Evolutionary conservation across 2,797 vertebrate genomes (phyloP).

Genomic region (Sciurus vulgaris): DNA sequence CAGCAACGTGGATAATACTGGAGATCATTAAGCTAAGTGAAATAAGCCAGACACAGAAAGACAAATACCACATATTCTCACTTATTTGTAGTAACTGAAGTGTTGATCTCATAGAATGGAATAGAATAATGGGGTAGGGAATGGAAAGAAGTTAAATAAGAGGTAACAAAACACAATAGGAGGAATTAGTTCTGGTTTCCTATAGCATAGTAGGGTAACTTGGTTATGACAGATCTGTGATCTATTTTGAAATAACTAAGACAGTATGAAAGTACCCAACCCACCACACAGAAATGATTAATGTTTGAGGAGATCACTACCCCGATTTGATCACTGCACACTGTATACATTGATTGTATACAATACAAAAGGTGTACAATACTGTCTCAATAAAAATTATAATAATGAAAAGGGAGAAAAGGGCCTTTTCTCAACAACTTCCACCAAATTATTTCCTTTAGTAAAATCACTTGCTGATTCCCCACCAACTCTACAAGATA

Average conservation of each 20-base stretch:
- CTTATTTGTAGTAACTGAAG: background rate
- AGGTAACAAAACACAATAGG: background rate
- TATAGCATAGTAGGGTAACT: background rate
- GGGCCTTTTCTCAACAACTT: conserved; percentile 41
- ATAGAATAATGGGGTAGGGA: background rate
- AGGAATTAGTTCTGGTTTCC: background rate
- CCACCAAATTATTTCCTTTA: conserved; percentile 22
- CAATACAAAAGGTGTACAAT: background rate
- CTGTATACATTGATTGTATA: background rate
- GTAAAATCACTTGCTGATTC: conserved; percentile 46
- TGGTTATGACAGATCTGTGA: background rate
- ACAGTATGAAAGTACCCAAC: background rate
- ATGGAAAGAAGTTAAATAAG: too few species aligned
- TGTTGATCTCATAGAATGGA: background rate
- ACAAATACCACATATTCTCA: background rate
- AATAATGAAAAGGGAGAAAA: background rate
- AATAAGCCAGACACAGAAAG: background rate
- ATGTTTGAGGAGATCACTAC: background rate
- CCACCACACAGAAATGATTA: background rate
- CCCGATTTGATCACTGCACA: background rate
- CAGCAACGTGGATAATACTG: background rate
- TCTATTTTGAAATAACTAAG: background rate
- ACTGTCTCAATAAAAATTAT: background rate
- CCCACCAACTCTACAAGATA: background rate
- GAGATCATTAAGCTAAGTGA: background rate